Evolutionary conservation across 2,113 vertebrate genomes (phyloP).

Genomic region (Hucho hucho): DNA sequence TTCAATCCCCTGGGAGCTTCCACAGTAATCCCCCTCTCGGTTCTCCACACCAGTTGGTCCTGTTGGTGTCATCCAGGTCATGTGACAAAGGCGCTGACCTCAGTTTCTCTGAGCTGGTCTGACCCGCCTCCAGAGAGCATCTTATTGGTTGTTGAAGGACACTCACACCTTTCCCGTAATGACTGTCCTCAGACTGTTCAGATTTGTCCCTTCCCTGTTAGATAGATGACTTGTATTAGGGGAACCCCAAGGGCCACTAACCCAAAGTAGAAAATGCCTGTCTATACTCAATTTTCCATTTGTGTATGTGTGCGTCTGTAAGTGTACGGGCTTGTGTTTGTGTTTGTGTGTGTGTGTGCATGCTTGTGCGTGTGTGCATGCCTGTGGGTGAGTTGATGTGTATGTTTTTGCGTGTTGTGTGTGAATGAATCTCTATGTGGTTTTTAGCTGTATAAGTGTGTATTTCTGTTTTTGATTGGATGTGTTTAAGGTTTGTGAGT

Average conservation of each 20-base stretch:
- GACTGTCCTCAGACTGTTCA: background rate
- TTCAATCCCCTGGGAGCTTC: slow-evolving; percentile 29
- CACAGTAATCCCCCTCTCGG: background rate
- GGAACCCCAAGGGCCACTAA: background rate
- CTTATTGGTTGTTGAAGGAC: slow-evolving; percentile 4
- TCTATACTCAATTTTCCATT: background rate
- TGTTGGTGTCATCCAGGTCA: slow-evolving; percentile 24
- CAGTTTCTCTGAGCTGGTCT: background rate
- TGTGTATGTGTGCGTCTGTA: slow-evolving; percentile 12
- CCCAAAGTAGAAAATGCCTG: background rate
- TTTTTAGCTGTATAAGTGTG: slow-evolving; percentile 11
- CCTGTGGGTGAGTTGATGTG: slow-evolving; percentile 34
- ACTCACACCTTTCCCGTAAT: slow-evolving; percentile 5
- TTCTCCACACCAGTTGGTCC: slow-evolving; percentile 18
- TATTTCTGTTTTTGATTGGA: slow-evolving; percentile 19
- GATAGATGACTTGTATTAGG: background rate
- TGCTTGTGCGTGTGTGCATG: background rate
- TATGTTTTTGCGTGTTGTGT: background rate
- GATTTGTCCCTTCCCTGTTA: background rate
- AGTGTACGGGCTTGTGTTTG: background rate
- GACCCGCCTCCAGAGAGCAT: background rate
- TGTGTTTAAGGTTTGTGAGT: slow-evolving; percentile 35
- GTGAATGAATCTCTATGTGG: slow-evolving; percentile 18
- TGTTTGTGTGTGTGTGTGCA: background rate
- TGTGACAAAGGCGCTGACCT: slow-evolving; percentile 16